Conservation (phyloP, 2,888 invertebrate species). For the Andrena chrysosceles region DNA sequence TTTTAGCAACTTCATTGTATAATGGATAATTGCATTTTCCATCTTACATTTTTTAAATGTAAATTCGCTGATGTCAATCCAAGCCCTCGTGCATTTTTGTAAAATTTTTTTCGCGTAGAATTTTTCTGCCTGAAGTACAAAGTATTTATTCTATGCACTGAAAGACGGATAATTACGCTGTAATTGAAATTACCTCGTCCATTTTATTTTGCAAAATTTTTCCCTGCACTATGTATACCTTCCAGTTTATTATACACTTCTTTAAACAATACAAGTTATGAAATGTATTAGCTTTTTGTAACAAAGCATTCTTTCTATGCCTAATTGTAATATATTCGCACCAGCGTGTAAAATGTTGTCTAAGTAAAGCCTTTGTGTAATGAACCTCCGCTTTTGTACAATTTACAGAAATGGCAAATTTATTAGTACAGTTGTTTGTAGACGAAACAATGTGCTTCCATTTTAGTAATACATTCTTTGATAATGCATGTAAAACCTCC, state of each 20-base stretch:
- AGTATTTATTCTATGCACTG: constrained; percentile 23
- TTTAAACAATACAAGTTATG: constrained; percentile 25
- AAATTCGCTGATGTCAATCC: constrained; percentile 28
- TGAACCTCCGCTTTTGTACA: not conserved
- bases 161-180: not conserved
- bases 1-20: constrained; percentile 44
- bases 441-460: constrained; percentile 44
- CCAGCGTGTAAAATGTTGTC: constrained; percentile 53
- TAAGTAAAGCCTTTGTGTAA: constrained; percentile 14
- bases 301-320: not conserved
- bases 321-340: constrained; percentile 26
- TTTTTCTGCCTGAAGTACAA: constrained; percentile 29
- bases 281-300: constrained; percentile 20
- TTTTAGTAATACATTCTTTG: constrained; percentile 50
- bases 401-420: constrained; percentile 7
- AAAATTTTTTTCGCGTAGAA: constrained; percentile 29
- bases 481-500: constrained; percentile 56
- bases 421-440: not conserved
- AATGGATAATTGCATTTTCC: constrained; percentile 38
- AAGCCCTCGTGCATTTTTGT: constrained; percentile 22
- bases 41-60: constrained; percentile 16
- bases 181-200: constrained; percentile 18
- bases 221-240: constrained; percentile 17
- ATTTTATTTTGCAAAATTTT: constrained; percentile 6
- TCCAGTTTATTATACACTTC: constrained; percentile 49